These are phyloP conservation scores for Halesus radiatus DNA, from an alignment of 1,140 invertebrate genomes.

Conservation along the genomic window DNA sequence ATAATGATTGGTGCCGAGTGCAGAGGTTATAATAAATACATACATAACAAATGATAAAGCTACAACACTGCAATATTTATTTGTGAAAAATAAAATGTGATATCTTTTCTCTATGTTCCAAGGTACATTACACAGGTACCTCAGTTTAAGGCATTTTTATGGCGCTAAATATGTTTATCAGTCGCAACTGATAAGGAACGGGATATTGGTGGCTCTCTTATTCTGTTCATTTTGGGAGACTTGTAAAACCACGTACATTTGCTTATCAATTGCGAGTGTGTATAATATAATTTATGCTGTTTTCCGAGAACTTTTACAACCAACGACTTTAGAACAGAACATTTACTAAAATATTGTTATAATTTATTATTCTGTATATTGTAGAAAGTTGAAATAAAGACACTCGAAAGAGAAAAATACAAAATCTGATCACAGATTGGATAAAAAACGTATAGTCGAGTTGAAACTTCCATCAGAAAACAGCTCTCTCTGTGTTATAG, in stretches of 20 bases:
- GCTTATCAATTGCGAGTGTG: slow-evolving; percentile 39
- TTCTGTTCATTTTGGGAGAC: too few species aligned
- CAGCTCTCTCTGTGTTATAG: slow-evolving; percentile 56
- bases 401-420: slow-evolving; percentile 49
- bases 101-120: slow-evolving; percentile 55
- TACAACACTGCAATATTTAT: slow-evolving; percentile 54
- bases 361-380: slow-evolving; percentile 7
- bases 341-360: slow-evolving; percentile 1
- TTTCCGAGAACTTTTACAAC: slow-evolving; percentile 55
- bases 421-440: too few species aligned
- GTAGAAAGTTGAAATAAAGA: slow-evolving; percentile 47
- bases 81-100: slow-evolving; percentile 57
- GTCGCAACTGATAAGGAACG: slow-evolving; percentile 40
- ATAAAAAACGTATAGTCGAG: slow-evolving; percentile 24
- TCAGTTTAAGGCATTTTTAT: slow-evolving; percentile 56
- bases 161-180: slow-evolving; percentile 54
- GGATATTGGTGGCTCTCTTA: neutral
- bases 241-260: neutral
- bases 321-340: slow-evolving; percentile 32
- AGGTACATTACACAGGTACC: slow-evolving; percentile 58
- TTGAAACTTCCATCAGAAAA: slow-evolving; percentile 55
- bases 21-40: slow-evolving; percentile 43
- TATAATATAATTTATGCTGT: slow-evolving; percentile 52
- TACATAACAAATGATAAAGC: slow-evolving; percentile 54
- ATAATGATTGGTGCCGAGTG: slow-evolving; percentile 29